Evolutionary conservation across 2,888 invertebrate species (phyloP), one percentile per base, ranked within the genome.

Genomic region (Branchinecta sandiegonensis): DNA sequence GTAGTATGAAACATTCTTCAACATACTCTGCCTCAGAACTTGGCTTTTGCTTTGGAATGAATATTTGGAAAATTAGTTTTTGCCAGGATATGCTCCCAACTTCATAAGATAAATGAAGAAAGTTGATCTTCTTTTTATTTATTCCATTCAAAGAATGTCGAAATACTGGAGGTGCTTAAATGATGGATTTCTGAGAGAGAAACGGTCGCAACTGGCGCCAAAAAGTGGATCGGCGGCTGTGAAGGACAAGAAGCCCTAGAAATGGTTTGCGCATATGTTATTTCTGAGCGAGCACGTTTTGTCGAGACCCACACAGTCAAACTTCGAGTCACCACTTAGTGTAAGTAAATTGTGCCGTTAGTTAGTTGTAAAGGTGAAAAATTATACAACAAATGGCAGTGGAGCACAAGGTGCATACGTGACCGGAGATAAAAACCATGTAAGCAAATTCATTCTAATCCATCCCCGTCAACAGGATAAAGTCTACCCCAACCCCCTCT

Each of bases 161-260:
- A 48, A 48, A 48, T 11, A 11, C 11, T 11, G 50, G 50, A 11
- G 50, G 11, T 48, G 11, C 50, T 48, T 48, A 48, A 48, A n/a
- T 11, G 50, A n/a, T 48, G 50, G 50, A n/a, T n/a, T 48, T n/a
- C n/a, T 48, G 50, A 48, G 50, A n/a, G 50, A 48, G 50, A 48
- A 48, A 48, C 50, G 50, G 11, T 48, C 50, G 11, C 50, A 48
- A n/a, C 11, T 48, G 50, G 11, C n/a, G 50, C 50, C 50, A 48
- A 48, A 48, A n/a, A 48, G 50, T 48, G 50, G 50, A 48, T 48
- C 50, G n/a, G 50, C 50, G n/a, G 11, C 50, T 48, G 50, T 48
- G 50, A 48, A 48, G 50, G 50, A 48, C 50, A 48, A 48, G 50
- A 48, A 48, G 50, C 50, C 50, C 50, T n/a, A n/a, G 50, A 48